phyloP scores from a whole-genome alignment of 2,113 vertebrate species.

The Cariama cristata region DNA sequence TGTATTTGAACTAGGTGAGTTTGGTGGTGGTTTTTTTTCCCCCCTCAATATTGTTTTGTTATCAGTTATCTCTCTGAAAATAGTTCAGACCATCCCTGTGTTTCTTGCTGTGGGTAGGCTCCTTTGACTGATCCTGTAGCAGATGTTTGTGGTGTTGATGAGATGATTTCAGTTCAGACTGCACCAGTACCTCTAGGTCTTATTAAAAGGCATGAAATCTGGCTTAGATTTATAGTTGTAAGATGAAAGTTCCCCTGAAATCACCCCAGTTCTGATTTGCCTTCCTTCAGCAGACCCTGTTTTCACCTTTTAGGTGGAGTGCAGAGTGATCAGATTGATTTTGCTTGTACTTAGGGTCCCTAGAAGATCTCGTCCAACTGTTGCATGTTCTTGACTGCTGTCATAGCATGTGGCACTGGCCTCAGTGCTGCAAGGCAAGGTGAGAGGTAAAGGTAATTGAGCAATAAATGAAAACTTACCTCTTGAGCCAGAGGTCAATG shows the following conservation, averaged over 20 bases:
- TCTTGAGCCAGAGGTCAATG: not conserved
- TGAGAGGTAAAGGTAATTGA: not conserved
- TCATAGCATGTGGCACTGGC: not conserved
- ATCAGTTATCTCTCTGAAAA: not conserved
- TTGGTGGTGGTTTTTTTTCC: not conserved
- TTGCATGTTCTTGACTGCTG: not conserved
- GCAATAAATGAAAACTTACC: not conserved
- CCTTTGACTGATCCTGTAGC: not conserved
- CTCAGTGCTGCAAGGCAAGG: not conserved
- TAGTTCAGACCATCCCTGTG: not conserved
- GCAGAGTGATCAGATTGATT: not conserved
- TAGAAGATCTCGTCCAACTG: not conserved
- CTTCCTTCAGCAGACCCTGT: rapidly evolving
- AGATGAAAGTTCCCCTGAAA: not conserved
- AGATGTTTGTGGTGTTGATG: not conserved
- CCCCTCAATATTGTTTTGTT: not conserved
- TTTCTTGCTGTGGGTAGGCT: not conserved
- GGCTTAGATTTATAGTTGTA: not conserved
- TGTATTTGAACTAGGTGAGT: not conserved
- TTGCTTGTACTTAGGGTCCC: rapidly evolving
- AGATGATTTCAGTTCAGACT: not conserved
- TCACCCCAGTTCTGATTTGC: not conserved
- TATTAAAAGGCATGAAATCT: not conserved
- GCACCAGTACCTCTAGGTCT: not conserved
- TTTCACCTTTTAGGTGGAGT: not conserved